Percentiles rank a stretch among this genome's conserved stretches.
Evolutionary conservation across 2,888 invertebrate species (phyloP).

Genomic region (Calliphora vomitoria): DNA sequence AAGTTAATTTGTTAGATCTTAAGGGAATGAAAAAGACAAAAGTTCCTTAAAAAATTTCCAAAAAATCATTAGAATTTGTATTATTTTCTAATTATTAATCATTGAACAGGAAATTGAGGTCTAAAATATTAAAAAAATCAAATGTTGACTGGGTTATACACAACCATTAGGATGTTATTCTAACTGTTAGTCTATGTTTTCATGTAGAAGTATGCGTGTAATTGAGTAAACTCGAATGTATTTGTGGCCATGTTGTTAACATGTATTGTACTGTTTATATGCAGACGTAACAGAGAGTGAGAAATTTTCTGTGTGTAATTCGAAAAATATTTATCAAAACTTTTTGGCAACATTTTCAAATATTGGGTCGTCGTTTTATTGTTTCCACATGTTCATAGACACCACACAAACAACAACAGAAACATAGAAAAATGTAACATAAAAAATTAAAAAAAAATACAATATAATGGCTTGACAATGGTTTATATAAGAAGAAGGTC

Average conservation of each 20-base stretch:
- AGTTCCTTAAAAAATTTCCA: too few relatives aligned
- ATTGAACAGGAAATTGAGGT: too few relatives aligned
- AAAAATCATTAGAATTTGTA: too few relatives aligned
- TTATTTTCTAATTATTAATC: too few relatives aligned
- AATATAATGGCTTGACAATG: neutral
- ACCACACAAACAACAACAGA: neutral
- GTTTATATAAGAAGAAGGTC: neutral
- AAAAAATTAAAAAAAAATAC: neutral
- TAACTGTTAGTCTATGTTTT: neutral
- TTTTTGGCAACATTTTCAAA: constrained; percentile 28
- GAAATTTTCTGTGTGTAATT: neutral
- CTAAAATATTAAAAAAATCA: too few relatives aligned
- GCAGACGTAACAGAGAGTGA: neutral
- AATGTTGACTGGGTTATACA: neutral
- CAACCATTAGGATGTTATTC: neutral
- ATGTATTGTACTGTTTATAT: constrained; percentile 22
- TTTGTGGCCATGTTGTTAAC: constrained; percentile 12
- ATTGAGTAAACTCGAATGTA: neutral
- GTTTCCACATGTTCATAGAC: neutral
- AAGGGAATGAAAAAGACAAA: too few relatives aligned
- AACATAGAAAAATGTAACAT: neutral
- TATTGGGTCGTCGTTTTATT: neutral
- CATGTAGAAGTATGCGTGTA: neutral
- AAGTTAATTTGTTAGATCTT: too few relatives aligned
- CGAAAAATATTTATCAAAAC: neutral